Base-by-base conservation (phyloP, 1,140 invertebrate species). In the Adelges cooleyi region DNA sequence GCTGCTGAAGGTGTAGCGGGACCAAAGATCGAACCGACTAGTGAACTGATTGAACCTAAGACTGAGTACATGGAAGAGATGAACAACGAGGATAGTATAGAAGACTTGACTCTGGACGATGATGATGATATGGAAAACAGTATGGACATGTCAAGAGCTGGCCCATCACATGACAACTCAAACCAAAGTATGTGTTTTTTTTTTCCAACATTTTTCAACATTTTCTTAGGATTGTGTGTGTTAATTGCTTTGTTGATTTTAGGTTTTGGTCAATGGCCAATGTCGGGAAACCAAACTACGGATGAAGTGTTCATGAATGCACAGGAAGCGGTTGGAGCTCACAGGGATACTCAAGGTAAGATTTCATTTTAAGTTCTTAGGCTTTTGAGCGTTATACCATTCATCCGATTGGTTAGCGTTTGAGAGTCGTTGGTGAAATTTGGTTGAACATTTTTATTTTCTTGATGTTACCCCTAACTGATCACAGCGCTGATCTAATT, bases 51-150 rank as follows among this genome's bases (percentile, higher is more conserved):
- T 46, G 83, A 86, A 77, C 85, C 84, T 75, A 86, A 86, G 78
- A 81, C 82, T 77, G 84, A 86, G 78, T 86, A 84, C 75, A 76
- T 83, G 69, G 85, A 88, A 70, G 84, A 86, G 68, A 73, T 75
- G 49, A 74, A 75, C 70, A 80, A 83, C 66, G 83, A 88, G 70
- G 86, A 87, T 72, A 84, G 83, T 73, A 86, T 89, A 71, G 87
- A 90, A 77, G 86, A 89, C 75, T 80, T 89, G 74, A 88, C 86
- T 68, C 76, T 89, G 66, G 87, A 89, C 73, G 86, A 89, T 71
- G 86, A 89, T 72, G 82, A 82, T 72, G 82, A 83, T 73, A 79
- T 81, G 76, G 81, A 83, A 51, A 65, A 69, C 33, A 62, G 56
- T 33, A 69, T 71, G 68, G 68, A 75, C 76, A 79, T 72, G 76